These are phyloP conservation scores for Apteryx owenii DNA, from an alignment of 2,113 vertebrate species.

Conservation along the genomic window DNA sequence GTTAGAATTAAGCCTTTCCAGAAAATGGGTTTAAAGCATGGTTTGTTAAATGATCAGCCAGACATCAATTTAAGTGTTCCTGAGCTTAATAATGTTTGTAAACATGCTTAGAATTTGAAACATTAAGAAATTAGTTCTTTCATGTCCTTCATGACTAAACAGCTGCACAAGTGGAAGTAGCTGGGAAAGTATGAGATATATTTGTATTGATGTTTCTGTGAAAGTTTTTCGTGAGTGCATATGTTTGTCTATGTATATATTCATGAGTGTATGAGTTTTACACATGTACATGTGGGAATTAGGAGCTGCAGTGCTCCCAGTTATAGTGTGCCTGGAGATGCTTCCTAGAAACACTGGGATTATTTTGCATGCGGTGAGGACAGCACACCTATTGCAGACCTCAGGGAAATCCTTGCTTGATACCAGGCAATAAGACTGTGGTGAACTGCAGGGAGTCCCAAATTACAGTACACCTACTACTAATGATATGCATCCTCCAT, in stretches of 20 bases:
- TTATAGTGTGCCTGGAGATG: neutral
- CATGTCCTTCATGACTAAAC: neutral
- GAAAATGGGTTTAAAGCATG: neutral
- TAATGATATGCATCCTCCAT: neutral
- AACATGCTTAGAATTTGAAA: neutral
- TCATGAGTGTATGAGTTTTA: neutral
- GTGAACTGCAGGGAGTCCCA: neutral
- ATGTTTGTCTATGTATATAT: neutral
- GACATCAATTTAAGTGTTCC: neutral
- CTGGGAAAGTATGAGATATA: neutral
- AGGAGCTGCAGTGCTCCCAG: neutral
- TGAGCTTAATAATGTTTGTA: neutral
- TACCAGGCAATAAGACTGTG: neutral
- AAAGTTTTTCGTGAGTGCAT: neutral
- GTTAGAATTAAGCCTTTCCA: neutral
- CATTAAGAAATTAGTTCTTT: neutral
- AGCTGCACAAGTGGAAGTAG: neutral
- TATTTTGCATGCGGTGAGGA: neutral
- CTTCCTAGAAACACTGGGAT: neutral
- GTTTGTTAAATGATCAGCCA: neutral
- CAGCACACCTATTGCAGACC: neutral
- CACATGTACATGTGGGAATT: neutral
- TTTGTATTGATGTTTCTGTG: neutral
- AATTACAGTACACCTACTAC: neutral
- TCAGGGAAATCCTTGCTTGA: neutral